Percentiles rank a stretch among this genome's conserved stretches.
These are phyloP conservation scores for Leptinotarsa defecta DNA, from an alignment of 1,140 invertebrate genomes.

Conservation along the genomic window DNA sequence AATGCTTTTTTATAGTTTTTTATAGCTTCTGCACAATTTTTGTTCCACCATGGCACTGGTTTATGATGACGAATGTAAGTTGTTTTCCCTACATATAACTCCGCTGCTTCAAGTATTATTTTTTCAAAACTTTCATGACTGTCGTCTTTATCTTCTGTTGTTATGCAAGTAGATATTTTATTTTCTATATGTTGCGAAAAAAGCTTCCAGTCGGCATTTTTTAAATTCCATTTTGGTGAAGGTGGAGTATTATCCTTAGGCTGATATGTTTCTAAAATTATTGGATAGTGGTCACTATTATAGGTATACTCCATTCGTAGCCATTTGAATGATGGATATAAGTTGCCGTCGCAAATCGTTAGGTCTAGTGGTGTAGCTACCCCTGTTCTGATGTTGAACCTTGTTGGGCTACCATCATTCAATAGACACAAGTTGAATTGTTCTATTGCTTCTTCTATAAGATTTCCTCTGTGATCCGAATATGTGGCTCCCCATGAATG, in stretches of 20 bases:
- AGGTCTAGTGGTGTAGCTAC: neutral
- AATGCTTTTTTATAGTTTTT: constrained; percentile 19
- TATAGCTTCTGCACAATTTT: constrained; percentile 17
- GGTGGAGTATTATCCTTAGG: too few species aligned
- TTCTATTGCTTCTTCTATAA: constrained; percentile 1
- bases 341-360: neutral
- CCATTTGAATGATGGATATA: neutral
- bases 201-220: neutral
- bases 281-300: constrained; percentile 13
- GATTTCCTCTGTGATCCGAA: constrained; percentile 8
- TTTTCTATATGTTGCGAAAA: neutral
- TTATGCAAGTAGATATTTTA: neutral
- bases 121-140: too few species aligned
- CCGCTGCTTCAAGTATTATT: constrained; percentile 11
- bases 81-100: constrained; percentile 5
- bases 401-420: neutral
- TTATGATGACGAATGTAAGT: neutral
- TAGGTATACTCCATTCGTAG: neutral
- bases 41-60: constrained; percentile 26
- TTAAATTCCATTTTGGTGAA: too few species aligned
- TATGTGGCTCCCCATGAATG: constrained; percentile 3
- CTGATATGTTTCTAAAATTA: too few species aligned
- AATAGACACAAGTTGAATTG: constrained; percentile 13
- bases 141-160: too few species aligned
- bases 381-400: constrained; percentile 4